Evolutionary conservation across 2,113 vertebrate species (phyloP).

Genomic region (Choloepus hoffmanni): DNA sequence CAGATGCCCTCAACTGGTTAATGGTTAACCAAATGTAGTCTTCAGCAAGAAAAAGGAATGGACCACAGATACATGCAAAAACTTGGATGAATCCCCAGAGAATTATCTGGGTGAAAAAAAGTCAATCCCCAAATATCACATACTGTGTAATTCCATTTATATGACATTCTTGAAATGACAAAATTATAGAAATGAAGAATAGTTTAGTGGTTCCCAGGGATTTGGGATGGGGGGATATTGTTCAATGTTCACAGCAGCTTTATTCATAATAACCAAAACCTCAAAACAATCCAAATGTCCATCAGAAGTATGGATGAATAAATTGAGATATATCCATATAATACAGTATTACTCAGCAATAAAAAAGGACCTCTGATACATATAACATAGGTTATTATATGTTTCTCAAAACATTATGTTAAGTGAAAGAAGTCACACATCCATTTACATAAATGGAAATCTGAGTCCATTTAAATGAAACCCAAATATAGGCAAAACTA

Average conservation of each 20-base stretch:
- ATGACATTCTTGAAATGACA: not conserved
- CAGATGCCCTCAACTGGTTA: not conserved
- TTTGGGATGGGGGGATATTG: not conserved
- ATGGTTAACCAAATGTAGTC: not conserved
- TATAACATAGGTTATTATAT: not conserved
- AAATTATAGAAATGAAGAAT: not conserved
- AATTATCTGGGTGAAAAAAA: not conserved
- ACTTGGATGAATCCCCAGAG: not conserved
- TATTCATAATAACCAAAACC: not conserved
- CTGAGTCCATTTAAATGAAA: not conserved
- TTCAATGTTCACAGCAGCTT: not conserved
- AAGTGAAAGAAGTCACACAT: not conserved
- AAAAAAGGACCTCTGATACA: not conserved
- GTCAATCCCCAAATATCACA: not conserved
- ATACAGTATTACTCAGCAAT: not conserved
- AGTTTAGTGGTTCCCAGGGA: not conserved
- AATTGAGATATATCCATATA: not conserved
- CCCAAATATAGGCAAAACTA: slow-evolving; percentile 2
- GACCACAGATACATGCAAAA: not conserved
- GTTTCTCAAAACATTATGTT: not conserved
- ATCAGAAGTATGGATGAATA: not conserved
- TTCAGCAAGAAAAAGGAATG: not conserved
- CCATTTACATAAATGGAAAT: not conserved
- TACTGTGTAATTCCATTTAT: not conserved
- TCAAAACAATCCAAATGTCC: not conserved